Conservation (phyloP, 2,797 vertebrate species). For the Limosa lapponica region DNA sequence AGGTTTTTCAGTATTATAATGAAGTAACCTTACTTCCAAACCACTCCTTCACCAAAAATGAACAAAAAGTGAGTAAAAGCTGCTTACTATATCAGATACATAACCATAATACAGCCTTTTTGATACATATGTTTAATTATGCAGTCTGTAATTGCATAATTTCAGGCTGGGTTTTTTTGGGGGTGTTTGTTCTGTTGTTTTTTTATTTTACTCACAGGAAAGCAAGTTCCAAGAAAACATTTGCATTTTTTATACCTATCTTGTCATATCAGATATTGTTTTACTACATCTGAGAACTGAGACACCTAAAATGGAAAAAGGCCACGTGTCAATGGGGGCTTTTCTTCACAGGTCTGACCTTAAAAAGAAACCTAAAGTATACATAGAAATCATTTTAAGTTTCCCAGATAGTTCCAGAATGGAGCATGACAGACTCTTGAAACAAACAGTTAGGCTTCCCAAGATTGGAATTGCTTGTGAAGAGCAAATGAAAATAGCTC, state of each 20-base stretch:
- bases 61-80: not conserved
- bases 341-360: not conserved
- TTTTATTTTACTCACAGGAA: not conserved
- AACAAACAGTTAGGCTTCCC: not conserved
- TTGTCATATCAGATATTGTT: not conserved
- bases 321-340: not conserved
- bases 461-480: not conserved
- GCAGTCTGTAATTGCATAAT: not conserved
- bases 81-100: not conserved
- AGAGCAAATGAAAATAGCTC: not conserved
- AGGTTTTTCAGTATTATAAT: not conserved
- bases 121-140: not conserved
- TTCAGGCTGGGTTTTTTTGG: no score
- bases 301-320: not conserved
- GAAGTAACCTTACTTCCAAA: not conserved
- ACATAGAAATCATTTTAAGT: not conserved
- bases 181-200: not conserved
- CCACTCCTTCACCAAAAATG: not conserved
- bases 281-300: not conserved
- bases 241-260: not conserved
- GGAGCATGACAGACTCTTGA: not conserved
- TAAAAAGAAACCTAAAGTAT: not conserved
- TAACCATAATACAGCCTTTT: not conserved
- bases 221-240: not conserved
- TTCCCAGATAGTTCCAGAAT: not conserved